Conservation (phyloP, 2,113 vertebrate species). For the Trematocara stigmaticum region DNA sequence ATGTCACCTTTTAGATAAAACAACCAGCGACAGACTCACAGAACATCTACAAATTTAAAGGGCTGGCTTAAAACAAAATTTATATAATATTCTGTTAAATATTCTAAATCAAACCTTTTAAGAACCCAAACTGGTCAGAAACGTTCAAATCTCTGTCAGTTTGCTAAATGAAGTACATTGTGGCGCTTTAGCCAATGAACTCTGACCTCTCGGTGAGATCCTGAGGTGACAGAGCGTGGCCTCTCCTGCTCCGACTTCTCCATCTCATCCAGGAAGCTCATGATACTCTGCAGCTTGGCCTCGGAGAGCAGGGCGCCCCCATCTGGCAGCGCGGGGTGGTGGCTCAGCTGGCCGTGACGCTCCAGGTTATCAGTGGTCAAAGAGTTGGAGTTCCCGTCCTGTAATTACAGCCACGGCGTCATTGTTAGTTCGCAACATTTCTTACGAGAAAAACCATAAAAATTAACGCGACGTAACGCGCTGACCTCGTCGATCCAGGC, state of each 20-base stretch:
- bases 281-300: conserved; percentile 92
- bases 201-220: conserved; percentile 76
- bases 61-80: neutral
- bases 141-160: neutral
- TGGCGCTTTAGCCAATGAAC: neutral
- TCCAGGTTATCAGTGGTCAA: conserved; percentile 91
- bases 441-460: rapidly evolving
- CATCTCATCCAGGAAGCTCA: conserved; percentile 95
- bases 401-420: neutral
- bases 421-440: neutral
- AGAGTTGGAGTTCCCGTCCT: conserved; percentile 81
- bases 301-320: conserved; percentile 85
- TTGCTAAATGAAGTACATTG: neutral
- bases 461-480: rapidly evolving
- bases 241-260: conserved; percentile 85
- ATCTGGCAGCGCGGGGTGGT: conserved; percentile 58
- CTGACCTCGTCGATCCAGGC: conserved; percentile 83
- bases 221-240: conserved; percentile 78
- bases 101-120: rapidly evolving
- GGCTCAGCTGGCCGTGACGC: conserved; percentile 81
- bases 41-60: neutral
- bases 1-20: neutral
- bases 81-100: neutral
- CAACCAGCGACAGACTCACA: neutral
- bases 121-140: neutral